Base-by-base conservation (phyloP, 2,113 vertebrate genomes). In the Scophthalmus maximus region DNA sequence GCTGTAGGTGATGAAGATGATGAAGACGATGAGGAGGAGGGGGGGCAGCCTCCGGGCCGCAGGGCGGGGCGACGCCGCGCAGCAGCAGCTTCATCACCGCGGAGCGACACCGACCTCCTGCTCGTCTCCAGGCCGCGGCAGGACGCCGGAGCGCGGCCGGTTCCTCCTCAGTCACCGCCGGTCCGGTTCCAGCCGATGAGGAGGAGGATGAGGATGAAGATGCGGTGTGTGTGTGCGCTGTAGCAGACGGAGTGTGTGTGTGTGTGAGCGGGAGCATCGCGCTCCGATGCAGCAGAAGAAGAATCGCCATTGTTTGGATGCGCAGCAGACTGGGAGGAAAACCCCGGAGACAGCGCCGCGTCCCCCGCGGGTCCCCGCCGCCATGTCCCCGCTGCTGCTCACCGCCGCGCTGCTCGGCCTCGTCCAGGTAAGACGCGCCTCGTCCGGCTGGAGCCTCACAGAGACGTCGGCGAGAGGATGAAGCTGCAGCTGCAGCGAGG, bases 251-350 rank as follows among this genome's bases (percentile, higher is more conserved):
- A n/a, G n/a, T n/a, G n/a, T n/a, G n/a, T n/a, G n/a, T n/a, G n/a
- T n/a, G n/a, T 47, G 30, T 2, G 55, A 53, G 3, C 42, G 53
- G 52, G 44, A 51, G 55, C 74, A 38, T 58, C 77, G 83, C 84
- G 81, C 68, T 85, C 84, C 83, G 87, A 82, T 91, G 87, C 91
- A 62, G 88, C 88, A 84, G 83, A 79, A 72, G 68, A 73, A 56
- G 10, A 18, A 7, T 82, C 87, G 87, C 89, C 90, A 91, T 93
- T 93, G 92, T 93, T 92, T 89, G 87, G 87, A 91, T 88, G 89
- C 74, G 86, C 85, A 82, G 87, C 86, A 84, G 84, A 71, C 65
- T 38, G 79, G 81, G 73, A 81, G 47, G 22, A 47, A 61, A 60
- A 79, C 52, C 72, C 78, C 68, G 68, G 52, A 74, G 49, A 51